Evolutionary conservation across 2,797 vertebrate genomes (phyloP).

Genomic region (Trichosurus vulpecula): DNA sequence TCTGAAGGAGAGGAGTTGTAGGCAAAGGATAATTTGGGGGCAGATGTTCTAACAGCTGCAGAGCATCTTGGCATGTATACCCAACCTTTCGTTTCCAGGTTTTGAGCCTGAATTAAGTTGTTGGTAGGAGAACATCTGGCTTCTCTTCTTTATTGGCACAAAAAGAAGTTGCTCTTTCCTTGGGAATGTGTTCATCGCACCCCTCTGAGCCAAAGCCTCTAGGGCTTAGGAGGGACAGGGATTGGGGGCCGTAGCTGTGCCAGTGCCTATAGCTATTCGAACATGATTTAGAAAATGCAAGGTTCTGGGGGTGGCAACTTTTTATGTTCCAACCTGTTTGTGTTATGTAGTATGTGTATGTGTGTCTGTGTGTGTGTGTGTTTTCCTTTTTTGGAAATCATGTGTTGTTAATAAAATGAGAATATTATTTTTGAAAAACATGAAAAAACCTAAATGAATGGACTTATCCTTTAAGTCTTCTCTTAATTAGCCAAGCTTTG

Average conservation of each 20-base stretch:
- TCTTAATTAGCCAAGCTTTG: too few relatives aligned
- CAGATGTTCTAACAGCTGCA: slow-evolving; percentile 67
- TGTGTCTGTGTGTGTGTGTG: slow-evolving; percentile 53
- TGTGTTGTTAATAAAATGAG: slow-evolving; percentile 84
- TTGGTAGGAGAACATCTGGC: slow-evolving; percentile 68
- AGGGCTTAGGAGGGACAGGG: neutral
- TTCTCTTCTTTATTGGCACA: slow-evolving; percentile 59
- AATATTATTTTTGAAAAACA: slow-evolving; percentile 83
- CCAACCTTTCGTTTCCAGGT: slow-evolving; percentile 42
- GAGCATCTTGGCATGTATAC: neutral
- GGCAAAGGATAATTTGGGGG: slow-evolving; percentile 64
- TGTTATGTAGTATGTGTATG: slow-evolving; percentile 85
- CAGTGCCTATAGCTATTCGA: slow-evolving; percentile 38
- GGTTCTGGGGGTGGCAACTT: slow-evolving; percentile 66
- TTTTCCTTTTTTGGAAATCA: slow-evolving; percentile 69
- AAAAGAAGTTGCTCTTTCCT: slow-evolving; percentile 44
- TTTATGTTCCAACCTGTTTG: slow-evolving; percentile 83
- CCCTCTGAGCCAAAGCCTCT: slow-evolving; percentile 12
- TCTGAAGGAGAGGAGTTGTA: slow-evolving; percentile 55
- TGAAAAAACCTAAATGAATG: slow-evolving; percentile 55
- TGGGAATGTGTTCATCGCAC: slow-evolving; percentile 6
- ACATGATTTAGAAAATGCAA: slow-evolving; percentile 48
- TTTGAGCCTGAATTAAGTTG: slow-evolving; percentile 74
- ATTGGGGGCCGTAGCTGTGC: neutral
- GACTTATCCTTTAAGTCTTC: too few relatives aligned